phyloP scores from a whole-genome alignment of 2,888 invertebrate species.

The Tiliacea aurago region DNA sequence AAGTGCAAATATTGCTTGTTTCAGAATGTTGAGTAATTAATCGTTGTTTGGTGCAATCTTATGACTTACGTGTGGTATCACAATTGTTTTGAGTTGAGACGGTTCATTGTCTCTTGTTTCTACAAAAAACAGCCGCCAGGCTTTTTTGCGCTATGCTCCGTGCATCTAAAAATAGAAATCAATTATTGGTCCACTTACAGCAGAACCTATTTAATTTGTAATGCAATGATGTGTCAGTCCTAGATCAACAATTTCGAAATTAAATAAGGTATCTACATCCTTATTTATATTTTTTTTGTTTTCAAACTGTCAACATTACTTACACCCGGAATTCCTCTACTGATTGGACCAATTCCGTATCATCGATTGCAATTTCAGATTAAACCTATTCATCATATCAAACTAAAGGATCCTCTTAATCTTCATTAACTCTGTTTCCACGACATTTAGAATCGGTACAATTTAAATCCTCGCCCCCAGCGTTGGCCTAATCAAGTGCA shows the following conservation, averaged over 20 bases:
- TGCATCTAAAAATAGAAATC: not conserved
- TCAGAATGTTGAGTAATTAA: constrained; percentile 57
- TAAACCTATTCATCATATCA: constrained; percentile 39
- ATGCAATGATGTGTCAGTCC: not conserved
- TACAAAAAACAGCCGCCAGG: not conserved
- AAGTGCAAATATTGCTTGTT: constrained; percentile 55
- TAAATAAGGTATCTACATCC: not conserved
- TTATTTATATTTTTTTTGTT: constrained; percentile 10
- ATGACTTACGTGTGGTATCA: constrained; percentile 13
- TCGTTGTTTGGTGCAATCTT: constrained; percentile 44
- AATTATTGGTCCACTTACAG: not conserved
- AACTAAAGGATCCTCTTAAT: constrained; percentile 44
- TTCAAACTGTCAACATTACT: not conserved
- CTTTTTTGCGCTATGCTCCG: constrained; percentile 3
- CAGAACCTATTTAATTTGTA: not conserved
- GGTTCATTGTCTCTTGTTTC: constrained; percentile 6
- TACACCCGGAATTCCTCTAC: not conserved
- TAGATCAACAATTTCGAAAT: not conserved
- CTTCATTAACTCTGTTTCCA: constrained; percentile 49
- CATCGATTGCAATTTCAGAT: constrained; percentile 45
- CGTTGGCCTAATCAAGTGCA: constrained; percentile 58
- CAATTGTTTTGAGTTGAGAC: constrained; percentile 20
- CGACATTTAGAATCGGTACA: constrained; percentile 50
- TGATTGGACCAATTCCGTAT: constrained; percentile 17
- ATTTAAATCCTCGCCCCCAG: constrained; percentile 59